These are phyloP conservation scores for Lamellibrachia satsuma DNA, from an alignment of 2,888 invertebrate species.

Conservation along the genomic window DNA sequence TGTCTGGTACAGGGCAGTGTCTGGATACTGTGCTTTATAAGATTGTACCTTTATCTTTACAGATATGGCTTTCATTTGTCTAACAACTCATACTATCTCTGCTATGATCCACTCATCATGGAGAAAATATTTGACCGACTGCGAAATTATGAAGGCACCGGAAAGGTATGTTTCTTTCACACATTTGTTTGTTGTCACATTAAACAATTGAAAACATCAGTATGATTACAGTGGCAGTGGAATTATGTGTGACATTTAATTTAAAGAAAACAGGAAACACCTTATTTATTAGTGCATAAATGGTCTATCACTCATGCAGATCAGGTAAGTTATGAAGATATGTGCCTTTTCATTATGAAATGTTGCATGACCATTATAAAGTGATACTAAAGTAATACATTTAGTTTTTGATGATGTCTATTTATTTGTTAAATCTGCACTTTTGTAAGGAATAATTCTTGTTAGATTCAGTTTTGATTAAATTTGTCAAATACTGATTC, in stretches of 20 bases:
- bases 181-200: neutral
- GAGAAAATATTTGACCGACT: slow-evolving; percentile 82
- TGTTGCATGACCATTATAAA: too few species aligned
- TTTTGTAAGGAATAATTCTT: too few species aligned
- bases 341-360: too few species aligned
- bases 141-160: slow-evolving; percentile 73
- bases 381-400: neutral
- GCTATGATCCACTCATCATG: slow-evolving; percentile 78
- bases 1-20: too few species aligned
- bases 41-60: slow-evolving; percentile 33
- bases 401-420: neutral
- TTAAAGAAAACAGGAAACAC: too few species aligned
- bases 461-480: too few species aligned
- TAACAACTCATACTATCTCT: slow-evolving; percentile 88
- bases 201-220: neutral
- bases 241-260: too few species aligned
- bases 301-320: too few species aligned
- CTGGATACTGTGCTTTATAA: neutral
- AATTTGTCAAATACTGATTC: neutral
- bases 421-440: neutral
- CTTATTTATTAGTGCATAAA: too few species aligned
- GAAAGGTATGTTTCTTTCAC: slow-evolving; percentile 47
- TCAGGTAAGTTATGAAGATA: too few species aligned
- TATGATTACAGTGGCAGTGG: neutral
- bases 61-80: slow-evolving; percentile 90